Evolutionary conservation across 2,797 vertebrate species (phyloP).

Genomic region (Falco concolor): DNA sequence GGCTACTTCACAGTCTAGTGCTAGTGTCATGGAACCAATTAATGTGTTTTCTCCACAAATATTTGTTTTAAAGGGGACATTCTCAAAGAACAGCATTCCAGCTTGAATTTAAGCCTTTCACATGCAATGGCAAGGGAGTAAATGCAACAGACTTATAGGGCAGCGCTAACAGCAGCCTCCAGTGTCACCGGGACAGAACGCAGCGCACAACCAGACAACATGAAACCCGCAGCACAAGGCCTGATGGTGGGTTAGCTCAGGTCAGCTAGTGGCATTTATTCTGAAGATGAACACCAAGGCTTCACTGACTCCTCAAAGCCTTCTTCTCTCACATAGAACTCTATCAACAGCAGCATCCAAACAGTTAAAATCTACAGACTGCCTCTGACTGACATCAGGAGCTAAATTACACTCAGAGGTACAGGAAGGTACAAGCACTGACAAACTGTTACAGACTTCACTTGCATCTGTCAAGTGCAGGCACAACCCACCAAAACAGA

Average conservation of each 20-base stretch:
- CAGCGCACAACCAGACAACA: background rate
- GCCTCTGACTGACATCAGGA: background rate
- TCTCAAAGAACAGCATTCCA: background rate
- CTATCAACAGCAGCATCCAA: background rate
- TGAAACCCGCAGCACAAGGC: accelerated
- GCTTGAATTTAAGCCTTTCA: background rate
- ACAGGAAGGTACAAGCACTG: background rate
- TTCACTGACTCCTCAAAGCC: background rate
- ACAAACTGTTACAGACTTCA: background rate
- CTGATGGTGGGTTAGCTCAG: background rate
- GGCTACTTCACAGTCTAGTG: background rate
- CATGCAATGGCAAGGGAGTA: background rate
- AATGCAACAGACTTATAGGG: background rate
- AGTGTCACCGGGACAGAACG: background rate
- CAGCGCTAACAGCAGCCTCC: background rate
- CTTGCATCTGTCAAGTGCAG: background rate
- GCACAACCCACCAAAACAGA: background rate
- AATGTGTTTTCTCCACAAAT: background rate
- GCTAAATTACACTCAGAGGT: accelerated
- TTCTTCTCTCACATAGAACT: background rate
- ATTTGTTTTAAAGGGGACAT: background rate
- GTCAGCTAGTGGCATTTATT: background rate
- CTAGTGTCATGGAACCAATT: background rate
- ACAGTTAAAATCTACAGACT: background rate
- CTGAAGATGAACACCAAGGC: background rate